Percentiles rank a stretch among this genome's conserved stretches.
phyloP scores from a whole-genome alignment of 2,797 vertebrate species.

The Numenius phaeopus region DNA sequence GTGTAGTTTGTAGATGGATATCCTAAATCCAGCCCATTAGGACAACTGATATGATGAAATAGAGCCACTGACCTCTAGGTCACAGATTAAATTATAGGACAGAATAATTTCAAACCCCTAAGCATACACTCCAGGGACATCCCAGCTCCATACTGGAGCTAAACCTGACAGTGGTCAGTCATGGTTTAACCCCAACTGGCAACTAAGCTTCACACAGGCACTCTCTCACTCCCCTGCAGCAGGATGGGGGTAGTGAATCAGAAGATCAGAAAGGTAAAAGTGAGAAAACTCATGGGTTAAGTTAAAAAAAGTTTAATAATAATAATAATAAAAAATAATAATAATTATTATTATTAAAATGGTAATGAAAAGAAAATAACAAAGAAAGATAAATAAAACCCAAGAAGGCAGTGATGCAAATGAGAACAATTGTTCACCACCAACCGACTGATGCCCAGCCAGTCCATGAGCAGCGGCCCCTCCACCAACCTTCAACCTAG shows the following conservation, averaged over 20 bases:
- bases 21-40: background rate
- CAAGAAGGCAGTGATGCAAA: background rate
- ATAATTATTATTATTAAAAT: too few species aligned
- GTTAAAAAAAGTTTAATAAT: background rate
- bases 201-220: accelerated
- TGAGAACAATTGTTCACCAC: too few species aligned
- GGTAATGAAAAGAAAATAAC: background rate
- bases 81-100: background rate
- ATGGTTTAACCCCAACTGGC: background rate
- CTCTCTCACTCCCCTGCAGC: background rate
- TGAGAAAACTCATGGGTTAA: background rate
- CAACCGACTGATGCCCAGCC: accelerated
- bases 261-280: background rate
- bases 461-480: accelerated
- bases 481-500: accelerated
- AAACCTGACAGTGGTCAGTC: background rate
- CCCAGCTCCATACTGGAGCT: background rate
- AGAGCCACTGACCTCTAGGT: background rate
- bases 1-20: background rate
- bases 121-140: background rate
- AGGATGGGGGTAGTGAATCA: background rate
- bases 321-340: background rate
- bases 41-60: background rate
- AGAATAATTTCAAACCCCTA: background rate
- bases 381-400: background rate